Evolutionary conservation across 2,113 vertebrate genomes (phyloP).

Genomic region (Cariama cristata): DNA sequence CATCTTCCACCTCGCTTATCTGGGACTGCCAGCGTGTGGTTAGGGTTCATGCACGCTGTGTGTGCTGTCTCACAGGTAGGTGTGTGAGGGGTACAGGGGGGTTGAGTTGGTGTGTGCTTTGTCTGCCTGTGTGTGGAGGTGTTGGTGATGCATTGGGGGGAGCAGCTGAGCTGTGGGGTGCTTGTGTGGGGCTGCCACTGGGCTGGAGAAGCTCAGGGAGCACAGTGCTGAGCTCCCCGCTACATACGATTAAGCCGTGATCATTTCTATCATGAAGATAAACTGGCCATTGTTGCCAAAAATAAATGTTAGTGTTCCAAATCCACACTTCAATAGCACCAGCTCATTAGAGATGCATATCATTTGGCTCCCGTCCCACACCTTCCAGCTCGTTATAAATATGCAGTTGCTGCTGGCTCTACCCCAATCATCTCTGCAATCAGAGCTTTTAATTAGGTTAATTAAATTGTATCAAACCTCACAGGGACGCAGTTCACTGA

Average conservation of each 20-base stretch:
- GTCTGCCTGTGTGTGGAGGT: neutral
- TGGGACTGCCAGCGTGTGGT: accelerated
- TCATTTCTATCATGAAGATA: constrained; percentile 66
- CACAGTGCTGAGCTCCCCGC: neutral
- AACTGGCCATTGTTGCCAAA: constrained; percentile 84
- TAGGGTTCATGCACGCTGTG: accelerated
- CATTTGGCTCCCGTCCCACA: constrained; percentile 94
- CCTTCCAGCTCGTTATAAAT: constrained; percentile 94
- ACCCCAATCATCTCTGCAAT: constrained; percentile 99
- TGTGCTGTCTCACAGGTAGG: neutral
- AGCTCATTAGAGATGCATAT: constrained; percentile 93
- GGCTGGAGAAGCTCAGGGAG: neutral
- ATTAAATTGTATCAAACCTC: constrained; percentile 99
- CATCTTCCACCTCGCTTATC: neutral
- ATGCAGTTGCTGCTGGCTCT: constrained; percentile 93
- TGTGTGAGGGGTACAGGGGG: neutral
- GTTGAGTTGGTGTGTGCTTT: neutral
- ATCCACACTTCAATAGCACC: constrained; percentile 77
- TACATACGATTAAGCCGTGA: neutral
- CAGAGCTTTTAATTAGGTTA: constrained; percentile 99
- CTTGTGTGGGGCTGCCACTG: neutral
- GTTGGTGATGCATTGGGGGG: accelerated
- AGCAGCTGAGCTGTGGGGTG: neutral
- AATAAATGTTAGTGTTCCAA: constrained; percentile 83
- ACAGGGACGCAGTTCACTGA: constrained; percentile 94